phyloP scores from a whole-genome alignment of 2,888 invertebrate species.

The Diadegma fenestrale region DNA sequence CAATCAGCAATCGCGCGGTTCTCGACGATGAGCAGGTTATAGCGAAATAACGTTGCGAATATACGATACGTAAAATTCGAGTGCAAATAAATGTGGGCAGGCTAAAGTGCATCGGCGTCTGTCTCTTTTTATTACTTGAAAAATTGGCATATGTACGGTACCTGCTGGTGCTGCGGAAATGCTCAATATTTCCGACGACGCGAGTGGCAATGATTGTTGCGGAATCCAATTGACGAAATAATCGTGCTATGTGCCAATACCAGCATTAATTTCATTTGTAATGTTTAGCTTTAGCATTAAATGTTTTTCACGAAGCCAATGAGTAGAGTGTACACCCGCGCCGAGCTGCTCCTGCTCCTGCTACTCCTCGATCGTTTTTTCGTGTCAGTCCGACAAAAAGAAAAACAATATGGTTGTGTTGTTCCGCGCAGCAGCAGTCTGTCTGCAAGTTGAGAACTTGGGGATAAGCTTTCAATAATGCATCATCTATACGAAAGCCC shows the following conservation, averaged over 20 bases:
- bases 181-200: not conserved
- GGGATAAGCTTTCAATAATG: too few relatives aligned
- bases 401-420: too few relatives aligned
- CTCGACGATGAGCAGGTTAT: too few relatives aligned
- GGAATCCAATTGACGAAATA: not conserved
- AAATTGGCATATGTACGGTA: slow-evolving; percentile 16
- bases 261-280: slow-evolving; percentile 45
- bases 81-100: too few relatives aligned
- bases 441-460: not conserved
- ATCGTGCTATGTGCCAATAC: slow-evolving; percentile 12
- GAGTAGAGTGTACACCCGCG: not conserved
- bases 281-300: not conserved
- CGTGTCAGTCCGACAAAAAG: slow-evolving; percentile 5
- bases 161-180: slow-evolving; percentile 24
- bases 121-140: not conserved
- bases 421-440: not conserved
- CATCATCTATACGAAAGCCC: too few relatives aligned
- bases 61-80: too few relatives aligned
- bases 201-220: not conserved
- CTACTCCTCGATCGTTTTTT: slow-evolving; percentile 8
- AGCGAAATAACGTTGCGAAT: too few relatives aligned
- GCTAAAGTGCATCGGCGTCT: too few relatives aligned
- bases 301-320: slow-evolving; percentile 13
- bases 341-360: not conserved
- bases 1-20: too few relatives aligned